These are phyloP conservation scores for Pteronura brasiliensis DNA, from an alignment of 2,113 vertebrate species.

Conservation along the genomic window DNA sequence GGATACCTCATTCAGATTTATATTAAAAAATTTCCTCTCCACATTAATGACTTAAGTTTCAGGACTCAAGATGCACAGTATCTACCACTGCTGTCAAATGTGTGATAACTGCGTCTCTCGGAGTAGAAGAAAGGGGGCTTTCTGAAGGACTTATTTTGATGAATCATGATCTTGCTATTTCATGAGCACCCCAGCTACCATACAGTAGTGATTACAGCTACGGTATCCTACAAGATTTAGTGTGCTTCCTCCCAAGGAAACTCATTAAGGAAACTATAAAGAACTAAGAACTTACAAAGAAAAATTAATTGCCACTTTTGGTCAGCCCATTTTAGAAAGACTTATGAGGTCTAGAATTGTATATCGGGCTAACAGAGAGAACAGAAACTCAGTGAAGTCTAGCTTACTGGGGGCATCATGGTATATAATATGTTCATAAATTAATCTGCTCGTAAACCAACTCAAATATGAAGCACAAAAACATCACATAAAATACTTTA, in stretches of 20 bases:
- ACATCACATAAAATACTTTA: constrained; percentile 29
- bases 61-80: background rate
- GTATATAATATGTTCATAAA: constrained; percentile 27
- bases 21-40: background rate
- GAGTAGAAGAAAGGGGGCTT: background rate
- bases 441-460: constrained; percentile 43
- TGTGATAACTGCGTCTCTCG: background rate
- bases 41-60: background rate
- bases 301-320: constrained; percentile 62
- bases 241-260: constrained; percentile 48
- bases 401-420: constrained; percentile 34
- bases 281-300: constrained; percentile 57
- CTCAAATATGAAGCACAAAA: constrained; percentile 53
- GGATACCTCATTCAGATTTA: background rate
- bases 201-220: constrained; percentile 32
- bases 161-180: background rate
- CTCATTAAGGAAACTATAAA: constrained; percentile 62
- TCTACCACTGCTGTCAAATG: background rate
- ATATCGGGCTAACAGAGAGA: background rate
- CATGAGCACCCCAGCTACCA: background rate
- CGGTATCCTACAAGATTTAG: constrained; percentile 42
- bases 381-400: constrained; percentile 17
- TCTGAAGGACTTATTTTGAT: constrained; percentile 24
- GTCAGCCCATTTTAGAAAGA: constrained; percentile 57
- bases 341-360: constrained; percentile 23